Evolutionary conservation across 2,888 invertebrate genomes (phyloP).

Genomic region (Chrysomela aeneicollis): DNA sequence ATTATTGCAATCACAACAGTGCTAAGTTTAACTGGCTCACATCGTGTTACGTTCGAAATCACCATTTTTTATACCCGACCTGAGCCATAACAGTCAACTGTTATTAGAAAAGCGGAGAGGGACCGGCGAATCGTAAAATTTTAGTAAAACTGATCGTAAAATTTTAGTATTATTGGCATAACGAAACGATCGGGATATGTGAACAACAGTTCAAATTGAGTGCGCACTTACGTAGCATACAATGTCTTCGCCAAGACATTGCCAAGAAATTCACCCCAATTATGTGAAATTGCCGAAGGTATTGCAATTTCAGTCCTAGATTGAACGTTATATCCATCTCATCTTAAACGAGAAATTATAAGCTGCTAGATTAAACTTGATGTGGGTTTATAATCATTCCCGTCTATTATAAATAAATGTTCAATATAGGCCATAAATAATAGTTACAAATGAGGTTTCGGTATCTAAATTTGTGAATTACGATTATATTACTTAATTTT

Average conservation of each 20-base stretch:
- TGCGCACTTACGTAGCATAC: not conserved
- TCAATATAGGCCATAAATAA: too few relatives aligned
- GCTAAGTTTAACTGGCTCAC: not conserved
- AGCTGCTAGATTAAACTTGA: too few relatives aligned
- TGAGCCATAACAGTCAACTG: conserved; percentile 19
- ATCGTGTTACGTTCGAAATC: not conserved
- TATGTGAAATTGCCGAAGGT: not conserved
- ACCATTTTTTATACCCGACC: not conserved
- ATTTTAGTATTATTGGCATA: conserved; percentile 14
- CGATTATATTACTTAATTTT: too few relatives aligned
- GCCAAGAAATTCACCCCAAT: not conserved
- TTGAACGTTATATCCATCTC: too few relatives aligned
- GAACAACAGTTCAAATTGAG: conserved; percentile 12
- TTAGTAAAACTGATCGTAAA: conserved; percentile 10
- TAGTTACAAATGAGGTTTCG: too few relatives aligned
- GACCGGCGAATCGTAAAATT: conserved; percentile 11
- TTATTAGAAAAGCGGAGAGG: conserved; percentile 23
- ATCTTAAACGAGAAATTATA: too few relatives aligned
- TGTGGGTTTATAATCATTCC: too few relatives aligned
- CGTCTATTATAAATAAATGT: too few relatives aligned
- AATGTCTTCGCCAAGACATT: not conserved
- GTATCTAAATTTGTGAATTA: too few relatives aligned
- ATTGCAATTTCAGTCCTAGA: not conserved
- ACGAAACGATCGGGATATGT: conserved; percentile 1
- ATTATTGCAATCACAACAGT: too few relatives aligned